Evolutionary conservation across 2,797 vertebrate genomes (phyloP).

Genomic region (Enteromius treurensis): DNA sequence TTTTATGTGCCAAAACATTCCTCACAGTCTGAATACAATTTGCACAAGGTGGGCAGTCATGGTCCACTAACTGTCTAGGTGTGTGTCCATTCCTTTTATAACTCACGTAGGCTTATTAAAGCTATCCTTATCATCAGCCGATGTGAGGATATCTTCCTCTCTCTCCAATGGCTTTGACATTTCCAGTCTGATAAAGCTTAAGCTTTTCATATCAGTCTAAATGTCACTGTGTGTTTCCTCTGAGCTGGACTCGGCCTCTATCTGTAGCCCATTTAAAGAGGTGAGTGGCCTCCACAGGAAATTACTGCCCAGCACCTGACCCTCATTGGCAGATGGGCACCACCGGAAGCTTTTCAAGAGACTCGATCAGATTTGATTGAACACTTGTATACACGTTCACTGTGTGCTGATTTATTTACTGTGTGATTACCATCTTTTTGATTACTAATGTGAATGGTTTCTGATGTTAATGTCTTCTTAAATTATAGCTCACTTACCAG

Average conservation of each 20-base stretch:
- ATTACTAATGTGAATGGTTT: background rate
- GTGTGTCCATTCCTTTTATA: background rate
- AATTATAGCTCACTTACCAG: background rate
- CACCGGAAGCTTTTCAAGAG: constrained; percentile 23
- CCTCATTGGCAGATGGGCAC: constrained; percentile 27
- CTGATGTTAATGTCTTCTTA: background rate
- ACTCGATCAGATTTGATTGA: constrained; percentile 33
- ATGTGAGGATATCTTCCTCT: constrained; percentile 23
- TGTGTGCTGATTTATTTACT: constrained; percentile 17
- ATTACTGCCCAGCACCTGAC: constrained; percentile 47
- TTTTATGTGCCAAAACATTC: background rate
- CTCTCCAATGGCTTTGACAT: constrained; percentile 58
- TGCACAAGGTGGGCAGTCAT: background rate
- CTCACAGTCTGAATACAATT: constrained; percentile 6
- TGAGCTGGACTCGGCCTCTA: constrained; percentile 22
- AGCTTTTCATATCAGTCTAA: constrained; percentile 63
- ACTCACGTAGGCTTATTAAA: constrained; percentile 12
- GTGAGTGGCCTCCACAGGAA: constrained; percentile 52
- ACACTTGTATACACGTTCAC: background rate
- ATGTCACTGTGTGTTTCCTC: constrained; percentile 60
- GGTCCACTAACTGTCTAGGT: constrained; percentile 4
- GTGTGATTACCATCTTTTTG: constrained; percentile 15
- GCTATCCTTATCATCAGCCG: background rate
- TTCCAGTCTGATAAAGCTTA: constrained; percentile 55
- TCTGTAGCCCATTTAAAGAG: constrained; percentile 41